phyloP scores from a whole-genome alignment of 1,140 invertebrate genomes.

The Gryon sp. region DNA sequence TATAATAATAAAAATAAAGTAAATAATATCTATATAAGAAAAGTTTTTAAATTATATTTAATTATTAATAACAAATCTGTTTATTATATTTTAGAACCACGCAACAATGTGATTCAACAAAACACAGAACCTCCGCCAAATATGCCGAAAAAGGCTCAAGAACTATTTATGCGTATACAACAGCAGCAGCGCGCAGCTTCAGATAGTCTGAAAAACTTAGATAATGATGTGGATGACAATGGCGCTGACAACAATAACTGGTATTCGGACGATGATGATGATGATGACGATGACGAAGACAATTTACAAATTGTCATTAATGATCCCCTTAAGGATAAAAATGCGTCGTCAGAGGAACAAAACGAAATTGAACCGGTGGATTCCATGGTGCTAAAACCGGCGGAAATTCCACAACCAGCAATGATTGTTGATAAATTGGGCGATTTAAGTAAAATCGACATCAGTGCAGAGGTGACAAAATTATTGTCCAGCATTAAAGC shows the following conservation, averaged over 20 bases:
- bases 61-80: no score
- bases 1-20: neutral
- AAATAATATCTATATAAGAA: no score
- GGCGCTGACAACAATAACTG: conserved; percentile 84
- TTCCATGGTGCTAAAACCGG: conserved; percentile 15
- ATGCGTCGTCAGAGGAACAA: conserved; percentile 54
- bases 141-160: conserved; percentile 84
- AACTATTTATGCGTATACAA: conserved; percentile 85
- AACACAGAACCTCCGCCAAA: conserved; percentile 76
- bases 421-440: conserved; percentile 83
- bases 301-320: conserved; percentile 77
- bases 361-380: conserved; percentile 38
- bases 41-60: no score
- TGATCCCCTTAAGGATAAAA: conserved; percentile 70
- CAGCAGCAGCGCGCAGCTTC: conserved; percentile 83
- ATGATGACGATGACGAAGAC: conserved; percentile 77
- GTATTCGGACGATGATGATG: conserved; percentile 86
- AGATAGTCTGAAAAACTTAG: conserved; percentile 76
- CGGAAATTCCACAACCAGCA: conserved; percentile 73
- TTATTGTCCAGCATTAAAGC: conserved; percentile 83
- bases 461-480: conserved; percentile 86
- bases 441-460: conserved; percentile 87
- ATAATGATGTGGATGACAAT: conserved; percentile 81
- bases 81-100: conserved; percentile 9
- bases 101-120: conserved; percentile 1